Base-by-base conservation (phyloP, 2,797 vertebrate genomes). In the Xenopus petersii region DNA sequence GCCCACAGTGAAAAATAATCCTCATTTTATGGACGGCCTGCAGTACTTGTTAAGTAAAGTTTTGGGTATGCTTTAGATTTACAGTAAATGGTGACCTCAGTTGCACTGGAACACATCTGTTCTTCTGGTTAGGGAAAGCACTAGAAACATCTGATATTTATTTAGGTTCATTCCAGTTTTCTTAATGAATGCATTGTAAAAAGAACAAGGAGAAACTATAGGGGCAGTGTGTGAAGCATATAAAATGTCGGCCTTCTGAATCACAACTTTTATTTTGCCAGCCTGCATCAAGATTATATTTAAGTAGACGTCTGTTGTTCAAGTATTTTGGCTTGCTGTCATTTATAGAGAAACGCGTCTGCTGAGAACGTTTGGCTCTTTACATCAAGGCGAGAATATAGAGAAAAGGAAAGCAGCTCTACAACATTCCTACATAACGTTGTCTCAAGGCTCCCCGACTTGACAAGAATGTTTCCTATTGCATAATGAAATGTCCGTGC, bases 51-150 rank as follows among this genome's bases (percentile, higher is more conserved):
- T 74, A 59, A 74, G 46, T 49, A 67, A 47, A 49, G 17, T 67
- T 74, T 74, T 61, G 72, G 72, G 72, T 74, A 55, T 74, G 72
- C 56, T 49, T 64, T 59, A 55, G 64, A 74, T 74, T 59, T 67
- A 48, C 64, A 59, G 72, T 67, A 68, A 62, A 68, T n/a, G 21
- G 15, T 74, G 73, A 67, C 73, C 73, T 74, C 73, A 55, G 65
- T 30, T 74, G 73, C 73, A 67, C 73, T 62, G 58, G 21, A 56
- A 63, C 16, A 75, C 73, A 68, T 75, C 65, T 75, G 73, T 75
- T 68, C 58, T 59, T 63, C 61, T 69, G 47, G 58, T 68, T 68
- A 68, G 63, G 58, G 30, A 69, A 68, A 75, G 46, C 42, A 75
- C n/a, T 33, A 54, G 55, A 48, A 66, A 75, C 73, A 75, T 75